Conservation (phyloP, 1,140 invertebrate species). For the Diorhabda elongata region DNA sequence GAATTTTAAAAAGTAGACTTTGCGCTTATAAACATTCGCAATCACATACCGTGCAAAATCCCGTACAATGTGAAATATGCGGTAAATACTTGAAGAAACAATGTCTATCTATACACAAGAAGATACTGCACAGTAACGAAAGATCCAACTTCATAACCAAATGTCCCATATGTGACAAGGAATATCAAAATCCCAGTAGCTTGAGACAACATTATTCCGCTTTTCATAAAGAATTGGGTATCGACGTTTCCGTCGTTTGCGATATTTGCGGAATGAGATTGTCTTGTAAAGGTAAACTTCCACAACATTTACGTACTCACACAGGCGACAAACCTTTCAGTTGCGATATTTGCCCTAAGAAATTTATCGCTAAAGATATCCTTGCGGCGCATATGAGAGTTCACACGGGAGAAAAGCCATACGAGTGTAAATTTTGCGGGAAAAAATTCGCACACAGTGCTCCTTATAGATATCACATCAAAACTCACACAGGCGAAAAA, state of each 20-base stretch:
- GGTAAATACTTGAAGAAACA: constrained; percentile 35
- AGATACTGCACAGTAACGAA: constrained; percentile 23
- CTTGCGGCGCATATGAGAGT: constrained; percentile 62
- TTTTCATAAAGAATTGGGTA: constrained; percentile 14
- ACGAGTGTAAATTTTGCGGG: constrained; percentile 69
- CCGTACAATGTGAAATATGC: constrained; percentile 35
- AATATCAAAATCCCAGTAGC: constrained; percentile 37
- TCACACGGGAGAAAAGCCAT: constrained; percentile 78
- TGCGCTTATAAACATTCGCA: constrained; percentile 43
- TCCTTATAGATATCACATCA: constrained; percentile 24
- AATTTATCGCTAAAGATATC: constrained; percentile 13
- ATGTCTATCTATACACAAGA: constrained; percentile 35
- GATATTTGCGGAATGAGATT: constrained; percentile 15
- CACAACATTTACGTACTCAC: constrained; percentile 8
- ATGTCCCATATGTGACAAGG: constrained; percentile 37
- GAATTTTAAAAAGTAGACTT: constrained; percentile 45
- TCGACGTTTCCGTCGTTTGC: constrained; percentile 30
- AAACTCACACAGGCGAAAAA: constrained; percentile 21
- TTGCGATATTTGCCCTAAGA: constrained; percentile 25
- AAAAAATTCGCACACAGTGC: constrained; percentile 68
- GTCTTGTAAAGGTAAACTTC: constrained; percentile 10
- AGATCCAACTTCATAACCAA: constrained; percentile 30
- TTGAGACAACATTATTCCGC: constrained; percentile 30
- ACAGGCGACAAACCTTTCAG: constrained; percentile 18
- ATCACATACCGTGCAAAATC: constrained; percentile 29